Evolutionary conservation across 2,888 invertebrate species (phyloP).

Genomic region (Ametastegia equiseti): DNA sequence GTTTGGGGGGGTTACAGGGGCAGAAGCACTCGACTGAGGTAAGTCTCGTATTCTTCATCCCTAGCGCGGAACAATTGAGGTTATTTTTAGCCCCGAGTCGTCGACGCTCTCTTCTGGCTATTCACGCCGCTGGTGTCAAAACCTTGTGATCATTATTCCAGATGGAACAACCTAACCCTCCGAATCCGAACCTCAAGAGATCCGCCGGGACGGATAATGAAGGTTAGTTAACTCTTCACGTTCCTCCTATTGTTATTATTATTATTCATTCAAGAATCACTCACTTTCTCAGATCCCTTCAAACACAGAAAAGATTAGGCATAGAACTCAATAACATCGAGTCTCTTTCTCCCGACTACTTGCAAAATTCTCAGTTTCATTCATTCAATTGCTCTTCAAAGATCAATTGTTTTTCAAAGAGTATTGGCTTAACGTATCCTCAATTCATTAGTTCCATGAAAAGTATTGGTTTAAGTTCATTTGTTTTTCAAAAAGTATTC

Average conservation of each 20-base stretch:
- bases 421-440: slow-evolving; percentile 52
- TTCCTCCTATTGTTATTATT: neutral
- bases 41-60: slow-evolving; percentile 51
- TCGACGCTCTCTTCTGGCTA: slow-evolving; percentile 15
- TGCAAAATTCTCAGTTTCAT: neutral
- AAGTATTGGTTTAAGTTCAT: slow-evolving; percentile 49
- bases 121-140: neutral
- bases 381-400: neutral
- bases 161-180: slow-evolving; percentile 64
- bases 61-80: slow-evolving; percentile 45
- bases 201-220: slow-evolving; percentile 65
- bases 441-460: too few relatives aligned
- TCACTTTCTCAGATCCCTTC: neutral
- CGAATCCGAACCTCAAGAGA: slow-evolving; percentile 62
- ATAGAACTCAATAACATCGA: too few relatives aligned
- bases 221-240: slow-evolving; percentile 63
- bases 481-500: too few relatives aligned
- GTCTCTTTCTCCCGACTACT: neutral
- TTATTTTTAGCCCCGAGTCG: slow-evolving; percentile 52
- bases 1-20: slow-evolving; percentile 57
- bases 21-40: slow-evolving; percentile 60
- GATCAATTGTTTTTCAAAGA: slow-evolving; percentile 26
- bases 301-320: neutral
- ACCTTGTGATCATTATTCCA: slow-evolving; percentile 52
- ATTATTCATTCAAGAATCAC: neutral